Conservation (phyloP, 1,140 invertebrate genomes). For the Stenopsyche tienmushanensis region DNA sequence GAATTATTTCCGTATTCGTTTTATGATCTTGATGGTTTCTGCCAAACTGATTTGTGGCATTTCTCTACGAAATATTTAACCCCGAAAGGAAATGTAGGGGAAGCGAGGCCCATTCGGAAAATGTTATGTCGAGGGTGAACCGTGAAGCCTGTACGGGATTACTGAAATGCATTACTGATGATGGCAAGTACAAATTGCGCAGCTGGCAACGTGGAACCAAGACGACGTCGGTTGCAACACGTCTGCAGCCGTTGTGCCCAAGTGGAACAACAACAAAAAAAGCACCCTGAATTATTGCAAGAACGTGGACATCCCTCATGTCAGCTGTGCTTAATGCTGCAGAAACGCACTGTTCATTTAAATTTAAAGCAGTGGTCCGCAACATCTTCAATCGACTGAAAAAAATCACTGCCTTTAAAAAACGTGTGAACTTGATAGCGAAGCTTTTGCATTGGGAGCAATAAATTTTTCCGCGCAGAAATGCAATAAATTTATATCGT, state of each 20-base stretch:
- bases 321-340: not conserved
- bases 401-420: too few relatives aligned
- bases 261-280: not conserved
- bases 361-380: not conserved
- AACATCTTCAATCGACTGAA: too few relatives aligned
- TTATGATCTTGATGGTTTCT: too few relatives aligned
- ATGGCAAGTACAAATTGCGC: constrained; percentile 22
- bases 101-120: too few relatives aligned
- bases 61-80: too few relatives aligned
- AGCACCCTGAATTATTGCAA: not conserved
- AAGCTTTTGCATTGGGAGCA: too few relatives aligned
- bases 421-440: too few relatives aligned
- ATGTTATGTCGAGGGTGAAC: not conserved
- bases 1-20: too few relatives aligned
- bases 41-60: too few relatives aligned
- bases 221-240: not conserved
- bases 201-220: not conserved
- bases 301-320: not conserved
- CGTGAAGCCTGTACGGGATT: constrained; percentile 4
- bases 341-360: not conserved
- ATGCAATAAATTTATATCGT: too few relatives aligned
- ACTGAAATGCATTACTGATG: constrained; percentile 30
- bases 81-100: too few relatives aligned
- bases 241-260: not conserved
- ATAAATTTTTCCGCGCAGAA: too few relatives aligned